These are phyloP conservation scores for Atrina japonica DNA, from an alignment of 2,888 invertebrate genomes.

Conservation along the genomic window DNA sequence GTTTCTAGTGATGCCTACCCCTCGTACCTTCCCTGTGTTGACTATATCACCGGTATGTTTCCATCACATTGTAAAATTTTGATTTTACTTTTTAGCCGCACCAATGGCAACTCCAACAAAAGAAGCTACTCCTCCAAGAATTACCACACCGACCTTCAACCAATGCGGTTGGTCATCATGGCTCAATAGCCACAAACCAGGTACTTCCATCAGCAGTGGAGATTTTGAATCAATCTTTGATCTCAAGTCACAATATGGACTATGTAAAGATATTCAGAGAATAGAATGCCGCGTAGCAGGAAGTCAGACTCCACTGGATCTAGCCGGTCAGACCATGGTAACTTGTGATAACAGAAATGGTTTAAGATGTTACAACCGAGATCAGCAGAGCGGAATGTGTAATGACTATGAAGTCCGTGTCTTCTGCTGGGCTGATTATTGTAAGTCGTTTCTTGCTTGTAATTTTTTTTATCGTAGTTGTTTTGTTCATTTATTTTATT, in stretches of 20 bases:
- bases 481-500: too few relatives aligned
- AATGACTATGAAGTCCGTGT: slow-evolving; percentile 92
- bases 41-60: too few relatives aligned
- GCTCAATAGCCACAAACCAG: slow-evolving; percentile 66
- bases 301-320: slow-evolving; percentile 51
- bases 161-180: slow-evolving; percentile 70
- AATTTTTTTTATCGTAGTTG: too few relatives aligned
- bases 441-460: slow-evolving; percentile 15
- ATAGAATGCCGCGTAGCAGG: slow-evolving; percentile 64
- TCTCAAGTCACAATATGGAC: slow-evolving; percentile 61
- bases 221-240: slow-evolving; percentile 63
- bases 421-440: slow-evolving; percentile 82
- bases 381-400: slow-evolving; percentile 82
- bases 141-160: slow-evolving; percentile 29
- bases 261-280: slow-evolving; percentile 65
- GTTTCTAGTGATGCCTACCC: too few relatives aligned
- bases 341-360: slow-evolving; percentile 71
- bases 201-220: slow-evolving; percentile 54
- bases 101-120: slow-evolving; percentile 2
- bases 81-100: not conserved
- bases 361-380: slow-evolving; percentile 70
- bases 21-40: too few relatives aligned
- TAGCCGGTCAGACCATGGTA: slow-evolving; percentile 69
- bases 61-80: too few relatives aligned
- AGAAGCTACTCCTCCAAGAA: too few relatives aligned